Conservation (phyloP, 2,113 vertebrate genomes). For the Ondatra zibethicus region DNA sequence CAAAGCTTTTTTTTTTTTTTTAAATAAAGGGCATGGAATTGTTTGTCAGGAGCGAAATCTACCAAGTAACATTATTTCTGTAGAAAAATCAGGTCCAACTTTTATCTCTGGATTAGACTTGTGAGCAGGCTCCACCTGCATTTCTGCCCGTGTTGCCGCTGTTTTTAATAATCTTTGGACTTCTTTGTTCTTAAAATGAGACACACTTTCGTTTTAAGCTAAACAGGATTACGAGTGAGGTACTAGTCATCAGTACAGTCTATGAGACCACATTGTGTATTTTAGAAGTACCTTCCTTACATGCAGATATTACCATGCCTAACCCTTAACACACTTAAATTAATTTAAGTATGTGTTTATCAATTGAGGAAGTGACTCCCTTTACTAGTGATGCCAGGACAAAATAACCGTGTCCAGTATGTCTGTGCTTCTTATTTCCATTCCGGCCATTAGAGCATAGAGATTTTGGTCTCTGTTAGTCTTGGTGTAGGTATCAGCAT, state of each 20-base stretch:
- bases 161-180: not conserved
- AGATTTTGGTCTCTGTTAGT: slow-evolving; percentile 72
- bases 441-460: slow-evolving; percentile 82
- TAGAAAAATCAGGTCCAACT: not conserved
- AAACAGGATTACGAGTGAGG: not conserved
- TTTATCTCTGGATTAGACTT: not conserved
- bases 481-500: slow-evolving; percentile 79
- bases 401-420: slow-evolving; percentile 67
- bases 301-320: not conserved
- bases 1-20: not conserved
- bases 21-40: not conserved
- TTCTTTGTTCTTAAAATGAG: not conserved
- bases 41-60: not conserved
- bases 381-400: slow-evolving; percentile 60
- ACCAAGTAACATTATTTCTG: not conserved
- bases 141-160: fast-evolving
- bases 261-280: slow-evolving; percentile 29
- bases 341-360: slow-evolving; percentile 61
- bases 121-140: fast-evolving
- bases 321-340: slow-evolving; percentile 36
- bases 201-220: slow-evolving; percentile 44
- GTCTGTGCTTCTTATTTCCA: slow-evolving; percentile 71
- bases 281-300: slow-evolving; percentile 9
- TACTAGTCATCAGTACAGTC: slow-evolving; percentile 32
- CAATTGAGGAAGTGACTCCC: slow-evolving; percentile 45